phyloP scores from a whole-genome alignment of 1,140 invertebrate species.

The Nephila pilipes region DNA sequence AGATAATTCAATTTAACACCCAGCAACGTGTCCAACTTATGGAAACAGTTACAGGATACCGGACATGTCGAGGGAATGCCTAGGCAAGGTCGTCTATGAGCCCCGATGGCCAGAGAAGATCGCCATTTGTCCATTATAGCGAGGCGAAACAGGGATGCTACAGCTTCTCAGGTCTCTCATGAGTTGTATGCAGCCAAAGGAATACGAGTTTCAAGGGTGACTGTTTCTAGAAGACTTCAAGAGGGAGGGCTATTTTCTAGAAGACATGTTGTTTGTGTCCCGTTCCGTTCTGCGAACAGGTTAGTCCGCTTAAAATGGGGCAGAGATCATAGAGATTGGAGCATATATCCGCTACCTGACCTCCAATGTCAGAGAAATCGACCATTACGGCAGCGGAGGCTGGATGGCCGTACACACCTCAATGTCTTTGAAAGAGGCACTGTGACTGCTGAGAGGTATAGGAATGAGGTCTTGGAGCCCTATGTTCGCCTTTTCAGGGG shows the following conservation, averaged over 20 bases:
- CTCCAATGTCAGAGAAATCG: too few relatives aligned
- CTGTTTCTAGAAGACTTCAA: slow-evolving; percentile 17
- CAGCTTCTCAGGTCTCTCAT: not conserved
- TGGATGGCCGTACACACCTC: too few relatives aligned
- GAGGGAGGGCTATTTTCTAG: slow-evolving; percentile 10
- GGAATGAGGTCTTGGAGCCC: too few relatives aligned
- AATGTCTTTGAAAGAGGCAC: too few relatives aligned
- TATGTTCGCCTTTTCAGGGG: too few relatives aligned
- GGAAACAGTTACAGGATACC: not conserved
- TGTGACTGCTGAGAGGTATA: too few relatives aligned
- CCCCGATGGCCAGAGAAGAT: too few relatives aligned
- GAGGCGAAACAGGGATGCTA: not conserved
- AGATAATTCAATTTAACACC: not conserved
- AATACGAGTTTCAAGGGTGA: not conserved
- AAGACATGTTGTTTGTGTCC: slow-evolving; percentile 28
- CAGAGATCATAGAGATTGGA: not conserved
- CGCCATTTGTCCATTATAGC: not conserved
- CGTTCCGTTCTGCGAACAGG: slow-evolving; percentile 1
- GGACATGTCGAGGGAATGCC: too few relatives aligned
- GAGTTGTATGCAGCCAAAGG: not conserved
- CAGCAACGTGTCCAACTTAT: too few relatives aligned
- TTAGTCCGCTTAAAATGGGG: not conserved
- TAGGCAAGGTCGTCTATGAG: not conserved
- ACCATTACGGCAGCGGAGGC: not conserved
- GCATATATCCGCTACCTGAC: not conserved